Evolutionary conservation across 2,888 invertebrate species (phyloP), one percentile per base, ranked within the genome.

Genomic region (Trimorus sp.): DNA sequence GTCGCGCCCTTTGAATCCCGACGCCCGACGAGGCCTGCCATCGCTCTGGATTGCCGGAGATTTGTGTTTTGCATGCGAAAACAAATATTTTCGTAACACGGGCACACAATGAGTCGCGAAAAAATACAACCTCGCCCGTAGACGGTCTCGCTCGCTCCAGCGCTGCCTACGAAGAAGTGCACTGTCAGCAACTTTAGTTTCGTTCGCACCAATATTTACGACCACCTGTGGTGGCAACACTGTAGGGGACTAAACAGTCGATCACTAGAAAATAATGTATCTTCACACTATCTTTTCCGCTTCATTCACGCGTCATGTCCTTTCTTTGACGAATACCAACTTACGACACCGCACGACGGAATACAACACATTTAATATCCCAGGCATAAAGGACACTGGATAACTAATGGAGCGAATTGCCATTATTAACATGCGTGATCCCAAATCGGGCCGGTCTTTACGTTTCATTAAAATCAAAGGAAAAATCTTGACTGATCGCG

Each of bases 171-270:
- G 79, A 68, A 83, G 80, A 83, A 78, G 68, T 79, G 83, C 83
- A 83, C 78, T 79, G 83, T 83, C 83, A 80, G 80, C 80, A 65
- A 83, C 78, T 83, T 83, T 83, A 83, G 83, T 83, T 83, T 79
- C 71, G 83, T 83, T 83, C 78, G 73, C 83, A 79, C 83, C 77
- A 80, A 83, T 83, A 83, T 83, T 83, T 83, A 83, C 83, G 83
- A 83, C 83, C 83, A 83, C 83, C 83, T 83, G 80, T 80, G 78
- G 83, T 83, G 83, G 75, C 66, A 77, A 75, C 78, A 78, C 77
- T 78, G 78, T 76, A 62, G 83, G 82, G 80, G 83, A 83, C 80
- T 81, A 74, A 83, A 83, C 83, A 78, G 78, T 83, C 83, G 80
- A 83, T 83, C 83, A 81, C 83, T 74, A 75, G 83, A 73, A 83